Evolutionary conservation across 2,888 invertebrate species (phyloP).

Genomic region (Zaprionus obscuricornis): DNA sequence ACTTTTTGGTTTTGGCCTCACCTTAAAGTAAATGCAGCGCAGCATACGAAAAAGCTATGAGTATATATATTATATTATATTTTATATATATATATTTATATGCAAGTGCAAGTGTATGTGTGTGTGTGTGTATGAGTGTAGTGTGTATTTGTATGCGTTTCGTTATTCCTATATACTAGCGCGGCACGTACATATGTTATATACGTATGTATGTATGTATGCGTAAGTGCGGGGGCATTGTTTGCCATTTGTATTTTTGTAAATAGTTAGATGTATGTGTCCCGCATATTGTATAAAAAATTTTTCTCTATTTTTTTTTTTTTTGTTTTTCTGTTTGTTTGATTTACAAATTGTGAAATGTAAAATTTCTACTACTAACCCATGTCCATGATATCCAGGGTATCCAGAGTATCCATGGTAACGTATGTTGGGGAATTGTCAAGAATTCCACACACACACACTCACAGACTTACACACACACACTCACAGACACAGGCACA

Average conservation of each 20-base stretch:
- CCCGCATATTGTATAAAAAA: too few relatives aligned
- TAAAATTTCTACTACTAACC: conserved; percentile 79
- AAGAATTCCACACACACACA: conserved; percentile 66
- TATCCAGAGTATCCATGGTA: conserved; percentile 63
- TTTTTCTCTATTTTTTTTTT: too few relatives aligned
- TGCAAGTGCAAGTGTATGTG: conserved; percentile 19
- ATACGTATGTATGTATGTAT: conserved; percentile 3
- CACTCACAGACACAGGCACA: conserved; percentile 13
- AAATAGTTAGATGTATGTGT: conserved; percentile 13
- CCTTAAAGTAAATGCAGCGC: conserved; percentile 57
- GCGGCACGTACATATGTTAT: conserved; percentile 6
- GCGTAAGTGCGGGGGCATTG: not conserved
- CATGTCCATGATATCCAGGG: conserved; percentile 77
- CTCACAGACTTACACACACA: conserved; percentile 29
- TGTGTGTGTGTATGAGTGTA: conserved; percentile 10
- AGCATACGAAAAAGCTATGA: conserved; percentile 15
- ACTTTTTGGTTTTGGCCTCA: conserved; percentile 54
- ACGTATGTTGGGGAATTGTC: conserved; percentile 74
- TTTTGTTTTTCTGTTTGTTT: conserved; percentile 45
- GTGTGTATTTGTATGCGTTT: conserved; percentile 7
- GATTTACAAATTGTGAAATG: conserved; percentile 39
- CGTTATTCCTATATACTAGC: conserved; percentile 7
- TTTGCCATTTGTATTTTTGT: conserved; percentile 11
- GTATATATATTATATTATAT: conserved; percentile 3
- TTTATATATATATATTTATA: conserved; percentile 5